These are phyloP conservation scores for Anguilla pacifica DNA, from an alignment of 2,797 vertebrate genomes.

Conservation along the genomic window DNA sequence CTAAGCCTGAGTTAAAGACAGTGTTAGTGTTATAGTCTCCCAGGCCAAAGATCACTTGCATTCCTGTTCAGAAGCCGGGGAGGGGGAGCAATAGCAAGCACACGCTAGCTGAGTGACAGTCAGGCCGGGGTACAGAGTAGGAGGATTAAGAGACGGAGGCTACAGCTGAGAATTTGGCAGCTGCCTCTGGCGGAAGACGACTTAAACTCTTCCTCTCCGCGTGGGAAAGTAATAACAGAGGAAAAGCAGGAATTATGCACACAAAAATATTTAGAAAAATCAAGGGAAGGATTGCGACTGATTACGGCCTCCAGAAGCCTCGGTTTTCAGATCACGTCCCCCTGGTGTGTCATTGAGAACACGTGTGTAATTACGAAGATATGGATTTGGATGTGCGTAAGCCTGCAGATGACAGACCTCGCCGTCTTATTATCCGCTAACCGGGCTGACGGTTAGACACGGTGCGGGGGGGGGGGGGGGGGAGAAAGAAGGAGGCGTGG, in stretches of 20 bases:
- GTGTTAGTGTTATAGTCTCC: background rate
- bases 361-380: conserved; percentile 11
- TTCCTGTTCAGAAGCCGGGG: background rate
- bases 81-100: background rate
- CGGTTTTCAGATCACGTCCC: conserved; percentile 4
- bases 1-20: background rate
- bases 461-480: background rate
- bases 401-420: background rate
- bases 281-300: background rate
- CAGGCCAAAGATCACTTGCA: background rate
- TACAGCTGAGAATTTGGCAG: background rate
- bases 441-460: background rate
- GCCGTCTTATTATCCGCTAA: background rate
- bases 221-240: conserved; percentile 13
- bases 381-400: background rate
- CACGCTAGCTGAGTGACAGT: background rate
- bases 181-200: background rate
- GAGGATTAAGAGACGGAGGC: background rate
- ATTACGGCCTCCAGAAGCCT: background rate
- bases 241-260: background rate
- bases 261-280: conserved; percentile 16
- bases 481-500: too few species aligned
- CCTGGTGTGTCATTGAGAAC: conserved; percentile 16
- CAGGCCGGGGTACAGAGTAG: background rate
- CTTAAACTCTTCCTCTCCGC: background rate